Conservation (phyloP, 2,888 invertebrate genomes). For the Uropetala carovei region DNA sequence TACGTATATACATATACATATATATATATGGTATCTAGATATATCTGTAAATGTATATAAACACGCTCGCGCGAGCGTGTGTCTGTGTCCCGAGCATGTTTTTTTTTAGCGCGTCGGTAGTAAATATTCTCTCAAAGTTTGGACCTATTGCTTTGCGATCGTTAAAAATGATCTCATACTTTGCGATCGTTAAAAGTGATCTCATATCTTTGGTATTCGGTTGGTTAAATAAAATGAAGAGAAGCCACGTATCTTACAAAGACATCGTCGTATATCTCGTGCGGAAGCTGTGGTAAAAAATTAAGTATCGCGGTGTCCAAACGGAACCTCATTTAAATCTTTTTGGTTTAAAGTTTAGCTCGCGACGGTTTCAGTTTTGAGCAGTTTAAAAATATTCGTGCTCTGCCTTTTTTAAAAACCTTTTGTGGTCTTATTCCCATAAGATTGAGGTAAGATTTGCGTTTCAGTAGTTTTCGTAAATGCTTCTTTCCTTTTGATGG, state of each 20-base stretch:
- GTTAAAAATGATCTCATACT: background rate
- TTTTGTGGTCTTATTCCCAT: too few species aligned
- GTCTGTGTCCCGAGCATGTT: too few species aligned
- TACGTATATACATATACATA: too few species aligned
- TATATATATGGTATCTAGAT: too few species aligned
- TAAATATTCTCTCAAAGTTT: background rate
- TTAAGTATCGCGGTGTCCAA: too few species aligned
- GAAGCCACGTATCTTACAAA: background rate
- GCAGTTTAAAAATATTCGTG: background rate
- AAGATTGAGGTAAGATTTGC: too few species aligned
- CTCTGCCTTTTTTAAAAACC: too few species aligned
- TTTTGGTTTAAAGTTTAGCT: background rate
- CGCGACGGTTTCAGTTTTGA: background rate
- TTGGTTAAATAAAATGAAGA: background rate
- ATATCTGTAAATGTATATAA: too few species aligned
- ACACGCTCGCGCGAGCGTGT: too few species aligned
- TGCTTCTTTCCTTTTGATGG: background rate
- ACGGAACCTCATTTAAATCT: background rate
- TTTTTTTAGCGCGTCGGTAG: background rate
- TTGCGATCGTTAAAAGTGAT: background rate
- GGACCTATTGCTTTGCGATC: background rate
- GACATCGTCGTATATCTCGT: background rate
- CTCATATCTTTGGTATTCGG: background rate
- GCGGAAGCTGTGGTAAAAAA: background rate
- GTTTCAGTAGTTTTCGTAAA: background rate